Conservation (phyloP, 1,140 invertebrate genomes). For the Drosophila nigromelanica region DNA sequence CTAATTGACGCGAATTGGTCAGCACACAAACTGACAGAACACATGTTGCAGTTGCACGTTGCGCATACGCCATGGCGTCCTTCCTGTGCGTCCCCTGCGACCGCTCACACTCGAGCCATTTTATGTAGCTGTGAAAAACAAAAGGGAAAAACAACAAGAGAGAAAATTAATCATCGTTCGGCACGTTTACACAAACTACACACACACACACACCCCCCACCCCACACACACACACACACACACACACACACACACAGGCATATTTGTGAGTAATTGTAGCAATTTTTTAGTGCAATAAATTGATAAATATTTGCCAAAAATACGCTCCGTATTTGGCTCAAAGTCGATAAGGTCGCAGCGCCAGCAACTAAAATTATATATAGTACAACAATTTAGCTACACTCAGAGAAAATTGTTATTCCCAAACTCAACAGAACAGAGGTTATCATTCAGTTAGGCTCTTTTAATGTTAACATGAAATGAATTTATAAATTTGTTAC, state of each 20-base stretch:
- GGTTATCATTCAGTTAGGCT: too few relatives aligned
- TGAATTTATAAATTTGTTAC: too few relatives aligned
- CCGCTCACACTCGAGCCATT: slow-evolving; percentile 32
- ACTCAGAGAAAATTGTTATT: too few relatives aligned
- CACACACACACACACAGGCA: background rate
- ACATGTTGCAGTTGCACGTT: slow-evolving; percentile 65
- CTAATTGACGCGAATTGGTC: slow-evolving; percentile 62
- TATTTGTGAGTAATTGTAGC: slow-evolving; percentile 61
- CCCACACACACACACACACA: slow-evolving; percentile 28
- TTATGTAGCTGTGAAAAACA: slow-evolving; percentile 42
- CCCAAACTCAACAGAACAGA: too few relatives aligned
- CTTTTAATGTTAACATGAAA: too few relatives aligned
- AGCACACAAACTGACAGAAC: slow-evolving; percentile 39
- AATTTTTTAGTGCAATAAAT: slow-evolving; percentile 78
- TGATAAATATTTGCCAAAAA: slow-evolving; percentile 79
- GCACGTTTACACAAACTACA: slow-evolving; percentile 60
- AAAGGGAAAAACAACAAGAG: slow-evolving; percentile 43
- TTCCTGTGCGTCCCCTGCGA: slow-evolving; percentile 1
- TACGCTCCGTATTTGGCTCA: slow-evolving; percentile 29
- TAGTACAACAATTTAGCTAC: slow-evolving; percentile 29
- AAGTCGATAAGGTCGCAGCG: slow-evolving; percentile 50
- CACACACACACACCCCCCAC: slow-evolving; percentile 26
- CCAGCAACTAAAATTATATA: slow-evolving; percentile 20
- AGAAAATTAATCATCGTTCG: slow-evolving; percentile 71
- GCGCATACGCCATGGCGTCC: slow-evolving; percentile 67